Percentiles rank a stretch among this genome's conserved stretches.
Evolutionary conservation across 2,888 invertebrate species (phyloP).

Genomic region (Andricus quercusramuli): DNA sequence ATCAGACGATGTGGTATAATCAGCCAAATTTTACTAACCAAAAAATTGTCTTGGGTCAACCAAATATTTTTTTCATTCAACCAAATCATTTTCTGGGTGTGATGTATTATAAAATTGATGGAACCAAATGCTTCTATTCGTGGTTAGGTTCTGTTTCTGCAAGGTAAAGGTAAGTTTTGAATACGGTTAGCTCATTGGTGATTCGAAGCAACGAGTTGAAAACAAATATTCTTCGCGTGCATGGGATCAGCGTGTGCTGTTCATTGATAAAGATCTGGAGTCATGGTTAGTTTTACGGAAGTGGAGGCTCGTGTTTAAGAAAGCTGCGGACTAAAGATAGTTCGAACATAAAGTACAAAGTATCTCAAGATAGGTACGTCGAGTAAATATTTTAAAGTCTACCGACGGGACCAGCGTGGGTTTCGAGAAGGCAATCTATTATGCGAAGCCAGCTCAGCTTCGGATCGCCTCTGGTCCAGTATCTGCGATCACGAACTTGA

Average conservation of each 20-base stretch:
- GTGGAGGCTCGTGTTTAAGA: slow-evolving; percentile 21
- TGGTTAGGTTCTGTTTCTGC: too few species aligned
- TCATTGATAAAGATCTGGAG: slow-evolving; percentile 34
- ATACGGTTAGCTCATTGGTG: slow-evolving; percentile 19
- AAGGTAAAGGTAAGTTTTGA: background rate
- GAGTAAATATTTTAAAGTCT: slow-evolving; percentile 35
- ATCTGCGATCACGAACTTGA: slow-evolving; percentile 38
- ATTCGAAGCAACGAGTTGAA: slow-evolving; percentile 20
- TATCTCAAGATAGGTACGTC: slow-evolving; percentile 34
- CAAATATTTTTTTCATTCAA: too few species aligned
- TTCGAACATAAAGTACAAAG: slow-evolving; percentile 36
- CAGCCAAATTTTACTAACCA: too few species aligned
- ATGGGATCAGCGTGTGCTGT: slow-evolving; percentile 19
- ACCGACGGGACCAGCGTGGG: slow-evolving; percentile 33
- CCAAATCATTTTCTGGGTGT: too few species aligned
- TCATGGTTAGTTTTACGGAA: slow-evolving; percentile 42
- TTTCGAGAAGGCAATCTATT: slow-evolving; percentile 37
- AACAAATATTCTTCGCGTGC: slow-evolving; percentile 26
- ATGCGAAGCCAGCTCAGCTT: slow-evolving; percentile 19
- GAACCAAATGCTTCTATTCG: too few species aligned
- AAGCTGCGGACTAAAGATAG: slow-evolving; percentile 23
- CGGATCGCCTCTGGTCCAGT: slow-evolving; percentile 25
- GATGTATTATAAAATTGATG: too few species aligned
- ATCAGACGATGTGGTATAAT: too few species aligned
- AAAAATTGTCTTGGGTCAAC: too few species aligned